Conservation (phyloP, 53 echinoderm and acorn worm genomes). For the Luidia sarsii region DNA sequence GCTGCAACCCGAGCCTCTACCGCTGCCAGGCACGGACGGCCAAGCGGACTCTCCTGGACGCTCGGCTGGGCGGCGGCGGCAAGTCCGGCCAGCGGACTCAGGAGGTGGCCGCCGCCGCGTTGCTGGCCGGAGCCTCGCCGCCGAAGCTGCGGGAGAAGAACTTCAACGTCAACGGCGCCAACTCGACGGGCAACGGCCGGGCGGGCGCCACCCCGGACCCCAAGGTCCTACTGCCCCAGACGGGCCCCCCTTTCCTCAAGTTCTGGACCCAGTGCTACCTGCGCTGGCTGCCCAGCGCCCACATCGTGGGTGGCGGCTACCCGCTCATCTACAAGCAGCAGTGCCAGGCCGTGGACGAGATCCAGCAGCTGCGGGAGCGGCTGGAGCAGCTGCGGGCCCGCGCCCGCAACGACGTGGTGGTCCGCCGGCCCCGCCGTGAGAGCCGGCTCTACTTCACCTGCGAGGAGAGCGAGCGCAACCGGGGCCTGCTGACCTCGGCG, state of each 20-base stretch:
- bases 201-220: slow-evolving; percentile 45
- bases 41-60: slow-evolving; percentile 25
- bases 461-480: slow-evolving; percentile 68
- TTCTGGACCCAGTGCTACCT: slow-evolving; percentile 95
- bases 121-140: background rate
- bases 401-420: slow-evolving; percentile 40
- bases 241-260: slow-evolving; percentile 70
- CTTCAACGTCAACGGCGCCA: slow-evolving; percentile 69
- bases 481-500: slow-evolving; percentile 81
- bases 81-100: slow-evolving; percentile 18
- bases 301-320: slow-evolving; percentile 85
- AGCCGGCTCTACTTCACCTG: slow-evolving; percentile 81
- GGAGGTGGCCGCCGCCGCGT: slow-evolving; percentile 1
- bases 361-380: slow-evolving; percentile 84
- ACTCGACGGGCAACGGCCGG: slow-evolving; percentile 65
- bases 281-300: slow-evolving; percentile 92
- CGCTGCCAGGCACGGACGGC: slow-evolving; percentile 52
- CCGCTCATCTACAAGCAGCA: slow-evolving; percentile 88
- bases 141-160: slow-evolving; percentile 30
- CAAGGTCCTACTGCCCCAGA: slow-evolving; percentile 66
- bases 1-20: slow-evolving; percentile 88
- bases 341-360: slow-evolving; percentile 91
- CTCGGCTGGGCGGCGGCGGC: too few relatives aligned
- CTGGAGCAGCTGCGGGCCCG: slow-evolving; percentile 66
- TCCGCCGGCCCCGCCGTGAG: slow-evolving; percentile 69